Base-by-base conservation (phyloP, 2,113 vertebrate genomes). In the Pteropus alecto region DNA sequence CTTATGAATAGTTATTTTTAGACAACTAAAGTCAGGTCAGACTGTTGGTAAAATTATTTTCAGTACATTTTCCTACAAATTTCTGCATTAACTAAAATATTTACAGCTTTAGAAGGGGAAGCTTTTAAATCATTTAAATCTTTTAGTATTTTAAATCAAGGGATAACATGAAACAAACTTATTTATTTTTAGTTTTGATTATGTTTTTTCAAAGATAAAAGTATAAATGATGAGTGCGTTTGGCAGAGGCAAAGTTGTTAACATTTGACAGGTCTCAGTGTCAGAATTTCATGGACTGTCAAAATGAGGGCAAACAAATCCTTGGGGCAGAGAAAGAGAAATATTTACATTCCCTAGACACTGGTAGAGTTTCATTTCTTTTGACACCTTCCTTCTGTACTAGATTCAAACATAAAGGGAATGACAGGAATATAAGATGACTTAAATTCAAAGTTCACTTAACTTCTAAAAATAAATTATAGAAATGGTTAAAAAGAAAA, bases 181-280 rank as follows among this genome's bases (percentile, higher is more conserved):
- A 18, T 85, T 92, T 77, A 21, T n/a, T 83, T 87, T 85, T 35
- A 3, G 9, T 61, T 90, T 94, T 73, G 10, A 3, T 61, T 87
- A 83, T 63, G 63, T 33, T 74, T 87, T 96, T 94, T 98, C 90
- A 97, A 97, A 98, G 97, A 98, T 97, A 95, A 98, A 97, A 98
- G 96, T 98, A 83, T 98, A 98, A 97, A 97, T 98, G 98, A 98
- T 97, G 94, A 98, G 97, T 98, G 95, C 68, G 97, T 98, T 98
- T 98, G 98, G 97, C 98, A 98, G 96, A 96, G 96, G 98, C 98
- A 98, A 97, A 98, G 98, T 98, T 98, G 98, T 98, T 98, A 98
- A 98, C 98, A 98, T 99, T 99, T 99, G 99, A 99, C 99, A 99
- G 99, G 98, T 98, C 98, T 99, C 99, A 99, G 98, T 99, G 99